phyloP scores from a whole-genome alignment of 2,888 invertebrate species.

The Cephus runcator region DNA sequence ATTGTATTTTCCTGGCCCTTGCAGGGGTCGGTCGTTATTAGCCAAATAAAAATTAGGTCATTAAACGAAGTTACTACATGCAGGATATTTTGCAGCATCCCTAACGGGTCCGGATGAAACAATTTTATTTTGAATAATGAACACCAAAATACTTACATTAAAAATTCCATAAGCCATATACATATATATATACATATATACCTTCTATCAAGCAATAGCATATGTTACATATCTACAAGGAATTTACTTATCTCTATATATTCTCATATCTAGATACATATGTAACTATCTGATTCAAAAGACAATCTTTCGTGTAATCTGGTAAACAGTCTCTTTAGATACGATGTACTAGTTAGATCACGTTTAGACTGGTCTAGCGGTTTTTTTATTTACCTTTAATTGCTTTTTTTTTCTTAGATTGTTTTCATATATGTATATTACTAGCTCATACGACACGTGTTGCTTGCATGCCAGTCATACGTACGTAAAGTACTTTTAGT shows the following conservation, averaged over 20 bases:
- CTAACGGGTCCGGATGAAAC: not conserved
- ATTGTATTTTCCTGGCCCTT: not conserved
- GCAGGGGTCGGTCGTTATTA: not conserved
- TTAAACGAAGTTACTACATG: not conserved
- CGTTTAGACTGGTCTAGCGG: constrained; percentile 35
- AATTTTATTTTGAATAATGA: not conserved
- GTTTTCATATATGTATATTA: not conserved
- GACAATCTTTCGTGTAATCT: constrained; percentile 11
- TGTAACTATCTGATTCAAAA: no score
- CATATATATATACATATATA: no score
- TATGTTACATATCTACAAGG: no score
- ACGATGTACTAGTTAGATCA: constrained; percentile 50
- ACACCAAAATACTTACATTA: not conserved
- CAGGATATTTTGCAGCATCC: not conserved
- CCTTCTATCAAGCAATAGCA: no score
- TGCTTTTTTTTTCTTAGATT: not conserved
- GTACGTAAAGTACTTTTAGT: not conserved
- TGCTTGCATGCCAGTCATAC: not conserved
- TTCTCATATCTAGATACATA: no score
- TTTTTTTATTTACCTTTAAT: constrained; percentile 26
- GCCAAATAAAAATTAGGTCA: not conserved
- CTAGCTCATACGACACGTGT: not conserved
- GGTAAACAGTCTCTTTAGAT: constrained; percentile 16
- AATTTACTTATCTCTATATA: no score
- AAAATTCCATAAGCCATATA: no score